Conservation (phyloP, 2,888 invertebrate genomes). For the Drosophila crucigera region DNA sequence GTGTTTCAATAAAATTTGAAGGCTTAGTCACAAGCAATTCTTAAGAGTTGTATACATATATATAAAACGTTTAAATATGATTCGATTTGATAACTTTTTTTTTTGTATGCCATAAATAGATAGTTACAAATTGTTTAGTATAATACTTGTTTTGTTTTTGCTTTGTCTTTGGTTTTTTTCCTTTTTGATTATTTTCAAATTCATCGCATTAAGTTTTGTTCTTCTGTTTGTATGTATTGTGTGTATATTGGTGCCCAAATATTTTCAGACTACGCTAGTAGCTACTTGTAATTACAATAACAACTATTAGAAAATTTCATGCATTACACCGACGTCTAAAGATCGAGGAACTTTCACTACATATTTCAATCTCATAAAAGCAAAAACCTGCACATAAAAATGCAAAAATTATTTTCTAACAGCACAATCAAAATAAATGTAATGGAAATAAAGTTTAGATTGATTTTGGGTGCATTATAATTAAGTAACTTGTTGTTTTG, state of each 20-base stretch:
- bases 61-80: constrained; percentile 68
- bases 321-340: constrained; percentile 49
- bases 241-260: constrained; percentile 80
- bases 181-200: constrained; percentile 11
- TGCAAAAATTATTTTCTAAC: not conserved
- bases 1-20: constrained; percentile 20
- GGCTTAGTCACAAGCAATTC: constrained; percentile 63
- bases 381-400: constrained; percentile 3
- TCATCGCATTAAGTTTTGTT: constrained; percentile 9
- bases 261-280: constrained; percentile 70
- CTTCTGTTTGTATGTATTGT: constrained; percentile 26
- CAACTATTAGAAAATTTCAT: constrained; percentile 60
- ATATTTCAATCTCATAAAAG: constrained; percentile 3
- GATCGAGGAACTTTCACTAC: constrained; percentile 72
- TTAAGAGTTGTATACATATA: constrained; percentile 64
- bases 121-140: constrained; percentile 64
- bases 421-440: constrained; percentile 16
- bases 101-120: constrained; percentile 53
- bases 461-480: constrained; percentile 5
- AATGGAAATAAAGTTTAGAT: constrained; percentile 15
- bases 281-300: constrained; percentile 64
- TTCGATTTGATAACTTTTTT: constrained; percentile 44
- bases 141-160: constrained; percentile 53
- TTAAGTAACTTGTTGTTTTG: constrained; percentile 55
- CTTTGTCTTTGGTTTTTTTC: constrained; percentile 5